phyloP scores from a whole-genome alignment of 1,140 invertebrate species.

The Stenopsyche tienmushanensis region DNA sequence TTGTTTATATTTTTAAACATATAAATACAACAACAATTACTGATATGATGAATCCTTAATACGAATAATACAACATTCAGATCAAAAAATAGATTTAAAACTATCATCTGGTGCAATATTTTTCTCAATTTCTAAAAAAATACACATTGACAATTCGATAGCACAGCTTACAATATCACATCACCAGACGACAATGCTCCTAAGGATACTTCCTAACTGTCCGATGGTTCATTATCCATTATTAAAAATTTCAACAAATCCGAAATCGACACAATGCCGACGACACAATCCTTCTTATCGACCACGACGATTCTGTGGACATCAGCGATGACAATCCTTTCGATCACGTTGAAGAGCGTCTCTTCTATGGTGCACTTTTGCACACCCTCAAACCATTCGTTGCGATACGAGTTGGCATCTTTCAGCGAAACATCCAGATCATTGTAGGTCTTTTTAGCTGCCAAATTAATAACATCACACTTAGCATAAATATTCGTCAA shows the following conservation, averaged over 20 bases:
- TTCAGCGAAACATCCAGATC: conserved; percentile 94
- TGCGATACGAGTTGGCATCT: conserved; percentile 92
- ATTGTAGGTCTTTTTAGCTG: conserved; percentile 98
- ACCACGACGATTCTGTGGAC: conserved; percentile 94
- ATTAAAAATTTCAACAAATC: conserved; percentile 79
- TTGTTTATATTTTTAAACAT: too few relatives aligned
- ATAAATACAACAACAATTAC: too few relatives aligned
- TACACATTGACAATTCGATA: too few relatives aligned
- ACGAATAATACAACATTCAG: too few relatives aligned
- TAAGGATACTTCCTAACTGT: too few relatives aligned
- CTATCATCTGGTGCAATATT: too few relatives aligned
- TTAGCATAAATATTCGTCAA: conserved; percentile 98
- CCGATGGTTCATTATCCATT: too few relatives aligned
- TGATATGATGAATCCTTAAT: too few relatives aligned
- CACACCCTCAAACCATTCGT: conserved; percentile 98
- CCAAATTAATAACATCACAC: conserved; percentile 99
- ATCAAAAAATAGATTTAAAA: too few relatives aligned
- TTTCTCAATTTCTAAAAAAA: too few relatives aligned
- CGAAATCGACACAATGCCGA: conserved; percentile 94
- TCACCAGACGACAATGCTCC: too few relatives aligned
- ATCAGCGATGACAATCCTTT: conserved; percentile 94
- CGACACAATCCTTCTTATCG: conserved; percentile 87
- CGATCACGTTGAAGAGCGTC: conserved; percentile 87
- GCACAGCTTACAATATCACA: too few relatives aligned
- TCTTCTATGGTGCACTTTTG: conserved; percentile 92